These are phyloP conservation scores for Cephalotes varians DNA, from an alignment of 2,888 invertebrate species.

Conservation along the genomic window DNA sequence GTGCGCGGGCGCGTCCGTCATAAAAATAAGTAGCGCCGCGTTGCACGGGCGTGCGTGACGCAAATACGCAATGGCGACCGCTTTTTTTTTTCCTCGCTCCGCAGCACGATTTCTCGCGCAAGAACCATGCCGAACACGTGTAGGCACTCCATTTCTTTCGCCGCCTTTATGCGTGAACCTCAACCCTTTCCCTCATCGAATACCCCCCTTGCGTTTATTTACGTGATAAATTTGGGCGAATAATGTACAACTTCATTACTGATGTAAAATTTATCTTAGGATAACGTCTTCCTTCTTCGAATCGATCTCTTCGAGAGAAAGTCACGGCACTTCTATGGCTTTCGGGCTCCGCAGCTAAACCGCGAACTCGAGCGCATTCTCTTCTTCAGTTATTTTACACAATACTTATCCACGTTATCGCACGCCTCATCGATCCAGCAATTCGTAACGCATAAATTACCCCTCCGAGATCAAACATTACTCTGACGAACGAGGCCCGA, in stretches of 20 bases:
- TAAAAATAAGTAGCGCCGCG: slow-evolving; percentile 59
- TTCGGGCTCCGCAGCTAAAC: background rate
- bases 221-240: slow-evolving; percentile 25
- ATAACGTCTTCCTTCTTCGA: background rate
- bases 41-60: slow-evolving; percentile 34
- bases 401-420: background rate
- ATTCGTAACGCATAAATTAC: background rate
- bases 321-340: background rate
- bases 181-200: background rate
- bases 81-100: slow-evolving; percentile 3
- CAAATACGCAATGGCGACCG: slow-evolving; percentile 23
- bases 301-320: background rate
- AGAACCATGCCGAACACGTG: slow-evolving; percentile 32
- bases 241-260: background rate
- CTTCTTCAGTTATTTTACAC: background rate
- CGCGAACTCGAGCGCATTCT: background rate
- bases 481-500: slow-evolving; percentile 3
- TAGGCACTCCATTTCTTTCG: slow-evolving; percentile 9
- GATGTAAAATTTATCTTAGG: background rate
- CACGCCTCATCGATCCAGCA: background rate
- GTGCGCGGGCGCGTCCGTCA: slow-evolving; percentile 52
- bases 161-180: background rate
- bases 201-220: slow-evolving; percentile 24
- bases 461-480: background rate
- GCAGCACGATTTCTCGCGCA: slow-evolving; percentile 31